Evolutionary conservation across 1,140 invertebrate genomes (phyloP), one percentile per base, ranked within the genome.

Genomic region (Ips typographus): DNA sequence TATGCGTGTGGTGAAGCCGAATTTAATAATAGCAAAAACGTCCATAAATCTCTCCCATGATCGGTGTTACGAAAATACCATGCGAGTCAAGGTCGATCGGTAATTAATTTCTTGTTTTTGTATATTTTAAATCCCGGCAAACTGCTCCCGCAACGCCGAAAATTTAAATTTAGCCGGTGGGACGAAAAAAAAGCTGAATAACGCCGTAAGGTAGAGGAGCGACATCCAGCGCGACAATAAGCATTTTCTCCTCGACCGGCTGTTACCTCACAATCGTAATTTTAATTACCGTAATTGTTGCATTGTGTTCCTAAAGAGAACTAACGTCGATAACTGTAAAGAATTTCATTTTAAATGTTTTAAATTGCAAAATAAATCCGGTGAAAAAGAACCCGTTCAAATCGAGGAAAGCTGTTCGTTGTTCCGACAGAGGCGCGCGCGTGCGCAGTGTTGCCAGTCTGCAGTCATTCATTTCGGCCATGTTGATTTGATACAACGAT

Each of bases 311-410:
- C 8, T 55, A 55, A 64, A 64, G 40, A 49, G 44, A 62, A 38
- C 22, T 62, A 37, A n/a, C n/a, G 44, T 4, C 41, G 60, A 64
- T 64, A 64, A 64, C 62, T 64, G 51, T 64, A 55, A 55, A 64
- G 40, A 64, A 64, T 64, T 64, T 53, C 62, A 64, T 52, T 64
- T 49, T n/a, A 63, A 64, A 55, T 55, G 62, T 64, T 64, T 53
- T 64, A 64, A 64, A 64, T 64, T 64, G 62, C 62, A 64, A 64
- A 64, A 64, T 64, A 64, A 64, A 64, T 42, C 49, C 62, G 49
- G 49, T 64, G 51, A 53, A 64, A 55, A 64, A 64, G 62, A 64
- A 64, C 62, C 62, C 49, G 62, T 64, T 64, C 62, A 64, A 64
- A 64, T 64, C 49, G 40, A 55, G 51, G 52, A 51, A 64, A 64